Conservation (phyloP, 1,140 invertebrate species). For the Lerema accius region DNA sequence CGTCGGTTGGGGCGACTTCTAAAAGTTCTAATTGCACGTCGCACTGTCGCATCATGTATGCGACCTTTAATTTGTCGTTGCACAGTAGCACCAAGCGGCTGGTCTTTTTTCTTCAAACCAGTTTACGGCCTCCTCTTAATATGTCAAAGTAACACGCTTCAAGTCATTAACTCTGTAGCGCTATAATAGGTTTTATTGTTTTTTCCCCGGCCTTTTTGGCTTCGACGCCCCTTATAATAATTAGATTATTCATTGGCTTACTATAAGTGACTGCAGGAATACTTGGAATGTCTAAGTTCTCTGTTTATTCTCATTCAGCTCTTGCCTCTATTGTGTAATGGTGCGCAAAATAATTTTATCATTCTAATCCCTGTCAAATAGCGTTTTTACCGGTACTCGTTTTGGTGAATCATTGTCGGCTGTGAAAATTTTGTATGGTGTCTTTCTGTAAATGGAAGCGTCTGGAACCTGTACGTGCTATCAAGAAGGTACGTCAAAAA, state of each 20-base stretch:
- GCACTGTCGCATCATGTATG: conserved; percentile 56
- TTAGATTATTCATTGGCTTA: conserved; percentile 50
- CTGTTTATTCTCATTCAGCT: neutral
- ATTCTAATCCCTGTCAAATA: neutral
- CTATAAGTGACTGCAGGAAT: conserved; percentile 13
- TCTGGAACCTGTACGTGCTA: conserved; percentile 2
- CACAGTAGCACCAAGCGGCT: conserved; percentile 45
- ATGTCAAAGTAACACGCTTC: conserved; percentile 70
- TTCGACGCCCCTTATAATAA: conserved; percentile 50
- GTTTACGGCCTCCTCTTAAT: conserved; percentile 68
- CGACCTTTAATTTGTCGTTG: conserved; percentile 66
- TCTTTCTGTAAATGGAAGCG: conserved; percentile 13
- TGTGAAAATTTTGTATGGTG: conserved; percentile 15
- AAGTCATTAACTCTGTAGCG: conserved; percentile 59
- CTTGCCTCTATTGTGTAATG: neutral
- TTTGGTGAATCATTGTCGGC: conserved; percentile 7
- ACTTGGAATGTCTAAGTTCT: neutral
- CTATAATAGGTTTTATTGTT: conserved; percentile 47
- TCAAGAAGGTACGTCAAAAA: conserved; percentile 19
- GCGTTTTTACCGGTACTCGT: neutral
- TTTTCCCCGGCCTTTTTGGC: conserved; percentile 46
- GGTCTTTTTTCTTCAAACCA: conserved; percentile 59
- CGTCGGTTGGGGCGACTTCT: conserved; percentile 36
- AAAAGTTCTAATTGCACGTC: conserved; percentile 55
- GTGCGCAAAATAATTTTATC: neutral